phyloP scores from a whole-genome alignment of 2,113 vertebrate species.

The Leucoraja erinaceus region DNA sequence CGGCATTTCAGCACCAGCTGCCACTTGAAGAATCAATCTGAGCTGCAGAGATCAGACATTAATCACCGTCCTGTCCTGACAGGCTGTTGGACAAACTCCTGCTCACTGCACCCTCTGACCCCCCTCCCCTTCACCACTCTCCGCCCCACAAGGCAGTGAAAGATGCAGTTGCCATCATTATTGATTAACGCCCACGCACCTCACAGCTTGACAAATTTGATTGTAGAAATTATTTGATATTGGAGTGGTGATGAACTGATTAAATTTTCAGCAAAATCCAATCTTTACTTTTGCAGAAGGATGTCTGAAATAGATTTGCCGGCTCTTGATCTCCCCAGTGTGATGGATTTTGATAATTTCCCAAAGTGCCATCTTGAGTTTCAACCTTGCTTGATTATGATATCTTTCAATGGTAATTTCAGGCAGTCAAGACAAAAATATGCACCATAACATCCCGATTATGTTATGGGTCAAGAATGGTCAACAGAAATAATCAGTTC shows the following conservation, averaged over 20 bases:
- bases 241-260: conserved; percentile 33
- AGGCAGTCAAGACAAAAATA: background rate
- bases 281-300: conserved; percentile 6
- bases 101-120: background rate
- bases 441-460: background rate
- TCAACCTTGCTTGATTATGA: background rate
- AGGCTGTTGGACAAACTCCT: background rate
- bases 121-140: background rate
- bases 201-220: conserved; percentile 21
- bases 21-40: background rate
- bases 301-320: conserved; percentile 18
- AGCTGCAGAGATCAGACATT: background rate
- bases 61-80: background rate
- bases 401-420: conserved; percentile 18
- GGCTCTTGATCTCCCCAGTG: conserved; percentile 3
- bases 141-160: background rate
- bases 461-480: background rate
- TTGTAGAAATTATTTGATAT: conserved; percentile 29
- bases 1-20: background rate
- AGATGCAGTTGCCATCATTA: background rate
- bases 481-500: conserved; percentile 7
- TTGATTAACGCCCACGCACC: conserved; percentile 3
- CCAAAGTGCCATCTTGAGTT: background rate
- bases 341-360: conserved; percentile 34
- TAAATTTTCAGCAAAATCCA: conserved; percentile 32